Evolutionary conservation across 2,888 invertebrate species (phyloP).

Genomic region (Eristalinus aeneus): DNA sequence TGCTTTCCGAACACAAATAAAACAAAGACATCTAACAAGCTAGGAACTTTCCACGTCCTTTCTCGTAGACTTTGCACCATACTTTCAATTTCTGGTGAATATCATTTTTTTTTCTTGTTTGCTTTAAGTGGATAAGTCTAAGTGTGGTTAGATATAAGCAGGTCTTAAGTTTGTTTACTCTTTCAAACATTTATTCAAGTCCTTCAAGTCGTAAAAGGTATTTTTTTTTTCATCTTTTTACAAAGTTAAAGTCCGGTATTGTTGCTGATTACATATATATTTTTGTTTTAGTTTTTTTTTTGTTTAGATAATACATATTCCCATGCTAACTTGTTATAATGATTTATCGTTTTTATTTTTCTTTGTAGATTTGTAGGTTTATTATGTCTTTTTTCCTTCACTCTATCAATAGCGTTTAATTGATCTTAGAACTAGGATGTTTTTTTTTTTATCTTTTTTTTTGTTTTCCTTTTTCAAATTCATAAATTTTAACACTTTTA

Average conservation of each 20-base stretch:
- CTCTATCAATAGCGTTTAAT: neutral
- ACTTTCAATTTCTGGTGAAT: too few relatives aligned
- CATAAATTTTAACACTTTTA: neutral
- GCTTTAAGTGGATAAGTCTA: neutral
- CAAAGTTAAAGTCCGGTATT: neutral
- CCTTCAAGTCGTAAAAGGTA: constrained; percentile 1
- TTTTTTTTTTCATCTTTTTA: constrained; percentile 3
- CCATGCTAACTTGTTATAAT: neutral
- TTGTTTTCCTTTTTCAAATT: too few relatives aligned
- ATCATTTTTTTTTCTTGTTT: neutral
- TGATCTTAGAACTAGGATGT: constrained; percentile 7
- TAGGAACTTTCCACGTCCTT: too few relatives aligned
- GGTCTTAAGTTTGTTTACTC: neutral
- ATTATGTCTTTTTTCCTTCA: constrained; percentile 3
- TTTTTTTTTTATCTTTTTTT: too few relatives aligned
- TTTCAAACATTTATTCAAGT: neutral
- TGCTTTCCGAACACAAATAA: too few relatives aligned
- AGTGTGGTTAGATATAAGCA: neutral
- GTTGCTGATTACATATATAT: neutral
- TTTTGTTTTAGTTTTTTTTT: neutral
- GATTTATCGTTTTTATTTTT: neutral
- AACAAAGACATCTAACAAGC: too few relatives aligned
- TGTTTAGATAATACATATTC: neutral
- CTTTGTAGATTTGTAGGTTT: constrained; percentile 35
- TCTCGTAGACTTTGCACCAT: too few relatives aligned